Percentiles rank a stretch among this genome's conserved stretches.
Conservation (phyloP, 1,140 invertebrate species). For the Lepidurus arcticus region DNA sequence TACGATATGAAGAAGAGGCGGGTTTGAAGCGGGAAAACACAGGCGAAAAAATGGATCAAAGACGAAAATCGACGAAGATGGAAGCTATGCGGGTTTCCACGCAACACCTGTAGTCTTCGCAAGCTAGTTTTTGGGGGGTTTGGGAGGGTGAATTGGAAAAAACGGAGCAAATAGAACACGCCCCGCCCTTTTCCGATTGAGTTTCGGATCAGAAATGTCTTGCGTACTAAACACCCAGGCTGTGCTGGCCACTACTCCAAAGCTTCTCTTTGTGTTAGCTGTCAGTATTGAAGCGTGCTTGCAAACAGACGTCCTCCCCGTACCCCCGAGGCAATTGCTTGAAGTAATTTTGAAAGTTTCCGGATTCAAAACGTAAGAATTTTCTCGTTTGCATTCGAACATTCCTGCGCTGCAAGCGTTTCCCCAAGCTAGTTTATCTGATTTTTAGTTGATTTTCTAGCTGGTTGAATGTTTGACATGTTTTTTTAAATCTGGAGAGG, state of each 20-base stretch:
- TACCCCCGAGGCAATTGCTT: background rate
- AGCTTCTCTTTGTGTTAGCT: conserved; percentile 1
- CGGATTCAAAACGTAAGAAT: background rate
- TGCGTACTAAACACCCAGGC: background rate
- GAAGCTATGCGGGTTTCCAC: background rate
- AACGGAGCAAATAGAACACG: background rate
- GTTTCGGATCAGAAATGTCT: background rate
- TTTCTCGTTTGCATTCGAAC: no score
- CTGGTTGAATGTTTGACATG: no score
- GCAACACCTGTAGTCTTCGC: background rate
- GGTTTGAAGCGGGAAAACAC: background rate
- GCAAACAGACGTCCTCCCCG: background rate
- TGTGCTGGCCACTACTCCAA: background rate
- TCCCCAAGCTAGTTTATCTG: no score
- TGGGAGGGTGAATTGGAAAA: background rate
- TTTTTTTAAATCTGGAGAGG: no score
- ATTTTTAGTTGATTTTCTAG: no score
- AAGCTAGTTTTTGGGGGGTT: background rate
- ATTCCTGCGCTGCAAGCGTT: no score
- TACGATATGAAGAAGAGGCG: background rate
- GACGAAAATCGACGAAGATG: background rate
- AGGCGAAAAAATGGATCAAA: background rate
- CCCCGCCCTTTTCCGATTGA: conserved; percentile 6
- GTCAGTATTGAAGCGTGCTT: conserved; percentile 7
- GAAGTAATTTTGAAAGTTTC: background rate